phyloP scores from a whole-genome alignment of 2,888 invertebrate species.

The Lasioglossum marginatum region DNA sequence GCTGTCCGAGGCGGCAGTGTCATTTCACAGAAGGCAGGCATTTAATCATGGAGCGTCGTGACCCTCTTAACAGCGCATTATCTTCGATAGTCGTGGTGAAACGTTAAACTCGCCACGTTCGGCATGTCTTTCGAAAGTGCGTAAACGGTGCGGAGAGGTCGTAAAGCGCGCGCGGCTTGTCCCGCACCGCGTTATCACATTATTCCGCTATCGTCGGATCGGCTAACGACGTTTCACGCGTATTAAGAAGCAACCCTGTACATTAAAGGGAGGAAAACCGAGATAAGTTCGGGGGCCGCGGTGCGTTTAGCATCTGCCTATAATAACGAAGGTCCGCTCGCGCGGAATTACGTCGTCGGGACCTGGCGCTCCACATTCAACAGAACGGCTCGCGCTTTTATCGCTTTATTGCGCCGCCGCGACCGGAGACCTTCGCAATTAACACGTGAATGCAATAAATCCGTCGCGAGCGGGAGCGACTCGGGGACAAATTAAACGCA shows the following conservation, averaged over 20 bases:
- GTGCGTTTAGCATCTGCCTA: constrained; percentile 64
- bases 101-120: background rate
- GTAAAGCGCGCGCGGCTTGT: background rate
- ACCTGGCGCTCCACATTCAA: constrained; percentile 33
- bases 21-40: background rate
- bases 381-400: constrained; percentile 53
- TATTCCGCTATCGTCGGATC: background rate
- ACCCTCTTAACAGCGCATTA: background rate
- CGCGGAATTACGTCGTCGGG: constrained; percentile 34
- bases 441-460: constrained; percentile 58
- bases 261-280: constrained; percentile 11
- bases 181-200: background rate
- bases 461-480: constrained; percentile 35
- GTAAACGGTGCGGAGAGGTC: background rate
- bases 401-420: constrained; percentile 54
- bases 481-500: constrained; percentile 42
- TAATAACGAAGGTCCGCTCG: constrained; percentile 49
- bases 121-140: background rate
- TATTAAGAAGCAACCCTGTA: constrained; percentile 27
- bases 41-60: background rate
- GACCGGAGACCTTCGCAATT: constrained; percentile 49
- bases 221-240: background rate
- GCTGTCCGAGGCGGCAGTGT: background rate
- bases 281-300: constrained; percentile 25
- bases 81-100: background rate